A percentile compares a stretch with the other conserved stretches of the same genome.
Evolutionary conservation across 2,797 vertebrate genomes (phyloP).

Genomic region (Mormyrus proboscirostris): DNA sequence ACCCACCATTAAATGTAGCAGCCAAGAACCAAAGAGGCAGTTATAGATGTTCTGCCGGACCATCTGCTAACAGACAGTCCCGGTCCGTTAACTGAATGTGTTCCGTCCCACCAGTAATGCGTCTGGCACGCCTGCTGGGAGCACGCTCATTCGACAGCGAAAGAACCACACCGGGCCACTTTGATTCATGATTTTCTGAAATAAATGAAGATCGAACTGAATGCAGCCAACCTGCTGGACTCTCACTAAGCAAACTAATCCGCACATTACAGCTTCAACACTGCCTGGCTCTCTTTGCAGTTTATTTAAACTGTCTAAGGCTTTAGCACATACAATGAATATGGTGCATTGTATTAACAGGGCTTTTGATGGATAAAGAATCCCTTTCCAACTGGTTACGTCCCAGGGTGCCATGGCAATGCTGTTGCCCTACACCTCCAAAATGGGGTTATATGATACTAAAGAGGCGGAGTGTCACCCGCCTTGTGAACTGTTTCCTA

Average conservation of each 20-base stretch:
- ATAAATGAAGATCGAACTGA: background rate
- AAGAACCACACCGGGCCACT: background rate
- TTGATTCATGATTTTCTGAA: background rate
- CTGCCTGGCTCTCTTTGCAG: background rate
- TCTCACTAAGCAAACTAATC: constrained; percentile 10
- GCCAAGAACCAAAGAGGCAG: background rate
- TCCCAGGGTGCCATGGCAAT: background rate
- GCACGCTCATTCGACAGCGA: background rate
- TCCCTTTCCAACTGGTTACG: background rate
- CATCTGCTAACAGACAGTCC: background rate
- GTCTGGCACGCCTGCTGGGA: background rate
- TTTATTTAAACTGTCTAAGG: constrained; percentile 5
- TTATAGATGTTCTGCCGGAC: background rate
- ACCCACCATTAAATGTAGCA: background rate
- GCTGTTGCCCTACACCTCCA: background rate
- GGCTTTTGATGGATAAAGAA: background rate
- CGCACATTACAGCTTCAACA: background rate
- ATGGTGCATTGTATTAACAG: background rate
- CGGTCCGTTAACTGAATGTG: background rate
- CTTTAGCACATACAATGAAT: background rate
- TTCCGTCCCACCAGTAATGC: background rate
- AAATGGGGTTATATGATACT: background rate
- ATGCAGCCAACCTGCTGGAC: background rate
- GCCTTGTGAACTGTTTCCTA: background rate
- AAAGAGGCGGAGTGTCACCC: background rate